Evolutionary conservation across 2,113 vertebrate genomes (phyloP), one percentile per base, ranked within the genome.

Genomic region (Junco hyemalis): DNA sequence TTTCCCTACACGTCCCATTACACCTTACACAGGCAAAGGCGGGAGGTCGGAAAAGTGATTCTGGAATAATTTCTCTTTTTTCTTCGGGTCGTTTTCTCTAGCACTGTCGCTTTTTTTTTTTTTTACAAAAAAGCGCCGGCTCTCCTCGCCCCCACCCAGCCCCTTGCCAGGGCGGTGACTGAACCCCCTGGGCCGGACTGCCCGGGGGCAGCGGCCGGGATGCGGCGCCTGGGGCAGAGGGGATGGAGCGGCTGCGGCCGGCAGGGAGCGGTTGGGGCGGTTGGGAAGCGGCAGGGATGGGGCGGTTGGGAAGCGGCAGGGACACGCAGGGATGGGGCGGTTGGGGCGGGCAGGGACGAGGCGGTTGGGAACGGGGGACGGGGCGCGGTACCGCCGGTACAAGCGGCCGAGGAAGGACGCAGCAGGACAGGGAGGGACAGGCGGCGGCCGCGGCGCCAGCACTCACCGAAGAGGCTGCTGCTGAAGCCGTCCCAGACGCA

Each of bases 401-500:
- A 3, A 31, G 56, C 38, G 4, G 29, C 20, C 12, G 25, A 20
- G 18, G 17, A 29, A n/a, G 13, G 19, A n/a, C n/a, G 7, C 14
- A 5, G 28, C 22, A 22, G 11, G 56, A 22, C 11, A 4, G 4
- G n/a, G 48, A 36, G 51, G 48, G 18, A 23, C 4, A 4, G 28
- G 9, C 59, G 68, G 64, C 20, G 25, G 13, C 47, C 3, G 61
- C 14, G 22, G 28, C 14, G 40, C 31, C 70, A 17, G 3, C 60
- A 97, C 99, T 98, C 95, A 99, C 99, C 99, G 38, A 99, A 99
- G 59, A 99, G 97, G 93, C 98, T 99, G 98, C 98, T 98, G 98
- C 98, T 98, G 98, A 99, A 99, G 82, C 99, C 99, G 95, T 99
- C 98, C 98, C 99, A 99, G 63, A 97, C 89, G 97, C 98, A 99